Conservation (phyloP, 2,888 invertebrate genomes). For the Eristalinus aeneus region DNA sequence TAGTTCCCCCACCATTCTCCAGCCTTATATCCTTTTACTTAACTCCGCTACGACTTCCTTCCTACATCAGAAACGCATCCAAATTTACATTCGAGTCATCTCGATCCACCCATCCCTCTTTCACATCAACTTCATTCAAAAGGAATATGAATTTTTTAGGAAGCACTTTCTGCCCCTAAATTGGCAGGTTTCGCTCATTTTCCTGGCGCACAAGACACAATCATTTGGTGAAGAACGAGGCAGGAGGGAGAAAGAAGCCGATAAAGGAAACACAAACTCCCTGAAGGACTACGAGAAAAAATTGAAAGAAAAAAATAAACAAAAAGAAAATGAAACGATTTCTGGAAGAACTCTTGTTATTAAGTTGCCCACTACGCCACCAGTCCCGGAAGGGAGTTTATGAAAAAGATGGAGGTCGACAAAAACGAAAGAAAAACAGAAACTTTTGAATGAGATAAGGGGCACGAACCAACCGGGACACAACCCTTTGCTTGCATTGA, state of each 20-base stretch:
- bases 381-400: slow-evolving; percentile 6
- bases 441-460: neutral
- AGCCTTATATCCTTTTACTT: slow-evolving; percentile 22
- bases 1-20: neutral
- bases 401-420: neutral
- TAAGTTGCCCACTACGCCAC: slow-evolving; percentile 32
- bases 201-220: slow-evolving; percentile 10
- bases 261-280: neutral
- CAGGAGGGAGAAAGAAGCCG: neutral
- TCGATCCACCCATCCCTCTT: neutral
- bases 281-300: slow-evolving; percentile 1
- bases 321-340: neutral
- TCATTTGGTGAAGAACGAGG: neutral
- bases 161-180: slow-evolving; percentile 31
- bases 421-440: neutral
- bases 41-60: slow-evolving; percentile 15
- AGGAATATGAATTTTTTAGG: slow-evolving; percentile 13
- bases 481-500: slow-evolving; percentile 11
- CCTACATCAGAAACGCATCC: neutral
- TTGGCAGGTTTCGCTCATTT: slow-evolving; percentile 45
- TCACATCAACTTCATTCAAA: neutral
- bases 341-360: slow-evolving; percentile 26
- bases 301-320: too few relatives aligned
- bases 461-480: neutral
- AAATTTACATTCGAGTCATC: neutral